A percentile compares a stretch with the other conserved stretches of the same genome.
Evolutionary conservation across 2,888 invertebrate species (phyloP).

Genomic region (Falcaria lacertinaria): DNA sequence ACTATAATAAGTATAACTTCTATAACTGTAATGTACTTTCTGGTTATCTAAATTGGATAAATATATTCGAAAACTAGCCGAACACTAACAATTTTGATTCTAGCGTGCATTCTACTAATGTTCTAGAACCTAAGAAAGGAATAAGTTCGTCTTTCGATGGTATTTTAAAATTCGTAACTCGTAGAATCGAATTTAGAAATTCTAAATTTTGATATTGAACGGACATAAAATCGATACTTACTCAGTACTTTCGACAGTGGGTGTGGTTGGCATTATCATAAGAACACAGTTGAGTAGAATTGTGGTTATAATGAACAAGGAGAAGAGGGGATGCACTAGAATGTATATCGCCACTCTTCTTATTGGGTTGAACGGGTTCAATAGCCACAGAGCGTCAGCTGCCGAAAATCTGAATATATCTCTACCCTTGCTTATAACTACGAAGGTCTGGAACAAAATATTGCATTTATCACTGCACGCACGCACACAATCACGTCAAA

Average conservation of each 20-base stretch:
- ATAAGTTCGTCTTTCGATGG: conserved; percentile 47
- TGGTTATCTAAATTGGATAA: conserved; percentile 45
- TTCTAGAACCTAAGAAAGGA: conserved; percentile 49
- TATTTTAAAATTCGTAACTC: conserved; percentile 42
- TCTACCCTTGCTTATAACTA: conserved; percentile 99
- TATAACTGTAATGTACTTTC: conserved; percentile 30
- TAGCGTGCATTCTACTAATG: conserved; percentile 72
- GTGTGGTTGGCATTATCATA: conserved; percentile 98
- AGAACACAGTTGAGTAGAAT: conserved; percentile 99
- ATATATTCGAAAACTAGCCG: conserved; percentile 62
- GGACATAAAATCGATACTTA: conserved; percentile 81
- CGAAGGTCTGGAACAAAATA: conserved; percentile 90
- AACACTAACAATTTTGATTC: conserved; percentile 69
- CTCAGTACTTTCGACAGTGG: conserved; percentile 98
- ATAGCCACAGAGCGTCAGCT: conserved; percentile 95
- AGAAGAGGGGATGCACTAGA: conserved; percentile 98
- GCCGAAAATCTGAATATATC: conserved; percentile 99
- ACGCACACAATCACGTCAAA: too few species aligned
- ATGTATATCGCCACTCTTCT: conserved; percentile 98
- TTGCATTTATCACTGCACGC: not conserved
- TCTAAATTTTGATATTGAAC: conserved; percentile 31
- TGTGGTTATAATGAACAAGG: conserved; percentile 98
- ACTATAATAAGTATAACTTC: conserved; percentile 29
- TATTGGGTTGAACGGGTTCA: conserved; percentile 98
- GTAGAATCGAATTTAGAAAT: conserved; percentile 32